A percentile compares a stretch with the other conserved stretches of the same genome.
Conservation (phyloP, 2,797 vertebrate genomes). For the Scolopax bukidnonensis region DNA sequence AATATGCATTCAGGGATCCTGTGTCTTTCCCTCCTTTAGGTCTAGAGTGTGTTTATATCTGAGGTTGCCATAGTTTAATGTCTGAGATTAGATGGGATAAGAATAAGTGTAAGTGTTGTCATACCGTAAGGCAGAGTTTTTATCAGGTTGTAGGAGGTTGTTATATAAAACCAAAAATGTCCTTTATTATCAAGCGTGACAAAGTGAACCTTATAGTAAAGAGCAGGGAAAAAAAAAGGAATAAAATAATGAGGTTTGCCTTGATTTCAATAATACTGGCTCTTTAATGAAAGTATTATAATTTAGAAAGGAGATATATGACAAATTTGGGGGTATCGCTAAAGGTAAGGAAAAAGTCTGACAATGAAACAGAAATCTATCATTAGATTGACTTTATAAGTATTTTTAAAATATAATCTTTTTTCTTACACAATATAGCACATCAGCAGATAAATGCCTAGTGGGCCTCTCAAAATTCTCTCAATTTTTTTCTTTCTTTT, state of each 20-base stretch:
- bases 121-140: background rate
- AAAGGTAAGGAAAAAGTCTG: background rate
- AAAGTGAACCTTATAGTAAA: background rate
- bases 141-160: background rate
- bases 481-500: background rate
- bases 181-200: background rate
- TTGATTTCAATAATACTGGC: background rate
- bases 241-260: background rate
- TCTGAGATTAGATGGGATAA: background rate
- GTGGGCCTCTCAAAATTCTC: background rate
- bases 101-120: background rate
- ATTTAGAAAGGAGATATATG: background rate
- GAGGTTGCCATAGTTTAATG: background rate
- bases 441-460: background rate
- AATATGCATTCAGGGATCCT: background rate
- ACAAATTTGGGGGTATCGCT: background rate
- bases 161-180: background rate
- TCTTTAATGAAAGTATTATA: background rate
- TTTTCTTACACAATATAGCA: background rate
- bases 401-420: background rate
- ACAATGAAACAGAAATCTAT: background rate
- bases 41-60: background rate
- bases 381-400: background rate
- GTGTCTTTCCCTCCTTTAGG: background rate
- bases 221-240: background rate